Conservation (phyloP, 2,113 vertebrate species). For the Scomber colias region DNA sequence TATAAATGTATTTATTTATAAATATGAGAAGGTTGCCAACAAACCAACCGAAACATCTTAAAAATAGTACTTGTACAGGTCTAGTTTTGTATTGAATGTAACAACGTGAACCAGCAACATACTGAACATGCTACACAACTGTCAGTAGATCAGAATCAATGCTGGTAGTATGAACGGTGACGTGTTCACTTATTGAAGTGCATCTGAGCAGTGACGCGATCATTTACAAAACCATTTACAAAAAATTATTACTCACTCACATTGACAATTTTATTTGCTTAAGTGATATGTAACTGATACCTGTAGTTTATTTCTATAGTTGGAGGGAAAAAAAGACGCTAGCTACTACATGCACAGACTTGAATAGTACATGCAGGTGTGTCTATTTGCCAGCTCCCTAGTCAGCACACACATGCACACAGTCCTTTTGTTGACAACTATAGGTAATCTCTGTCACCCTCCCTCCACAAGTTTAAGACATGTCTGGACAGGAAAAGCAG, state of each 20-base stretch:
- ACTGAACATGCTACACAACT: too few species aligned
- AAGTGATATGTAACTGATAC: not conserved
- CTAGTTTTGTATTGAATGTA: too few species aligned
- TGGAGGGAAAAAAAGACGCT: not conserved
- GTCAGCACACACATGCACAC: slow-evolving; percentile 20
- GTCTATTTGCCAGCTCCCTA: slow-evolving; percentile 34
- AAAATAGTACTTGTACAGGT: too few species aligned
- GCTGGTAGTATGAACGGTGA: too few species aligned
- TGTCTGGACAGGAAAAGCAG: slow-evolving; percentile 63
- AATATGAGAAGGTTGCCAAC: too few species aligned
- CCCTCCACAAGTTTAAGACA: slow-evolving; percentile 39
- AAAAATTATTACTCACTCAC: not conserved
- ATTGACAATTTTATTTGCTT: not conserved
- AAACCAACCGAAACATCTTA: too few species aligned
- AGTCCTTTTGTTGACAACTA: slow-evolving; percentile 32
- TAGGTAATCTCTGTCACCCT: slow-evolving; percentile 44
- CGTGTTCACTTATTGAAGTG: too few species aligned
- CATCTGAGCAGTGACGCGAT: not conserved
- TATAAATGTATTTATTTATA: too few species aligned
- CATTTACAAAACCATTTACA: not conserved
- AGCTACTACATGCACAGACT: slow-evolving; percentile 36
- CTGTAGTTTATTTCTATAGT: slow-evolving; percentile 15
- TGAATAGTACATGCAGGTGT: slow-evolving; percentile 49
- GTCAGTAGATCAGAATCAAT: not conserved
- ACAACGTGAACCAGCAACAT: too few species aligned